Conservation (phyloP, 2,113 vertebrate genomes). For the Chaetodon auriga region DNA sequence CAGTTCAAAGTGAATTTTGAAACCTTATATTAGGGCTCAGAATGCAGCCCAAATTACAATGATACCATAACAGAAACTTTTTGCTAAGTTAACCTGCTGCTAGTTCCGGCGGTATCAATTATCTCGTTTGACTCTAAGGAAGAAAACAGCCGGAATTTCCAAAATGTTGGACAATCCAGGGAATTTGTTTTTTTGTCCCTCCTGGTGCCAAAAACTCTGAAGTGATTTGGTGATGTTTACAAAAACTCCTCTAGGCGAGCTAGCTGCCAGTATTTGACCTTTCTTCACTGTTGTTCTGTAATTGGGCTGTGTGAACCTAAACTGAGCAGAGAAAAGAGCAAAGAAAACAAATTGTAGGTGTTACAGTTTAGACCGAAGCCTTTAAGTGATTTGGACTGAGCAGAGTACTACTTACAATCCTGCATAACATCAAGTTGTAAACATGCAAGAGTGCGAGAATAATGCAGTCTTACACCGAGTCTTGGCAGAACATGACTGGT, state of each 20-base stretch:
- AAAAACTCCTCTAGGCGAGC: background rate
- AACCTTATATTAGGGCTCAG: background rate
- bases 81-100: background rate
- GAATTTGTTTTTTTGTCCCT: background rate
- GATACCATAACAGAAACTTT: background rate
- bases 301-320: background rate
- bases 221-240: background rate
- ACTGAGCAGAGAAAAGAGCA: background rate
- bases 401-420: background rate
- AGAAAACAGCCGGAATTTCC: background rate
- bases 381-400: background rate
- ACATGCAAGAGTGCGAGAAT: slow-evolving; percentile 23
- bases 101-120: background rate
- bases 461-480: slow-evolving; percentile 31
- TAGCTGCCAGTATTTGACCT: background rate
- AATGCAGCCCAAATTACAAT: slow-evolving; percentile 1
- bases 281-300: background rate
- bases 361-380: background rate
- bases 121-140: background rate
- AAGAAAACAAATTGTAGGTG: background rate
- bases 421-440: slow-evolving; percentile 19
- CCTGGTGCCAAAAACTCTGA: background rate
- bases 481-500: slow-evolving; percentile 38
- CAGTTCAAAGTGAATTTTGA: background rate
- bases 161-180: background rate